Evolutionary conservation across 2,113 vertebrate species (phyloP).

Genomic region (Dasyornis broadbenti): DNA sequence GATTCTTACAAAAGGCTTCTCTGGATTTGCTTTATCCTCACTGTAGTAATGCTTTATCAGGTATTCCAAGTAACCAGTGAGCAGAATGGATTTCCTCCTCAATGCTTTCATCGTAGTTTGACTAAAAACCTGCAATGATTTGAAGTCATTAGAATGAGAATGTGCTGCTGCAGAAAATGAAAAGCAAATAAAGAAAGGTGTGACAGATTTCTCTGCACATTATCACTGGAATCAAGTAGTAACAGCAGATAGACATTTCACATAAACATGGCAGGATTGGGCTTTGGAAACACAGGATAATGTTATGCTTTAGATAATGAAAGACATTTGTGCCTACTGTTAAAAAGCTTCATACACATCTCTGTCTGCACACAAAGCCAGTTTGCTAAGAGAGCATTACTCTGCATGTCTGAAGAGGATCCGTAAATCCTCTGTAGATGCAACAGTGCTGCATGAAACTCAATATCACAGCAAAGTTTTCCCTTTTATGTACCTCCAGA

Average conservation of each 20-base stretch:
- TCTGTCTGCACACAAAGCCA: background rate
- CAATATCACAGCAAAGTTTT: background rate
- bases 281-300: background rate
- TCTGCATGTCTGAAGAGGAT: background rate
- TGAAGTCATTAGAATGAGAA: background rate
- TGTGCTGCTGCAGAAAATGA: background rate
- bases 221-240: background rate
- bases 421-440: background rate
- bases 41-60: conserved; percentile 77
- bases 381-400: background rate
- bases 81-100: conserved; percentile 87
- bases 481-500: background rate
- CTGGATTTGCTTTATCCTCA: conserved; percentile 56
- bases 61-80: conserved; percentile 92
- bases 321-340: background rate
- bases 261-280: background rate
- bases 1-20: conserved; percentile 74
- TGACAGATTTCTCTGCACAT: background rate
- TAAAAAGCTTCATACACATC: background rate
- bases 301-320: background rate
- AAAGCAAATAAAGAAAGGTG: background rate
- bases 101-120: conserved; percentile 82
- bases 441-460: background rate
- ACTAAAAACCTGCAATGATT: conserved; percentile 78
- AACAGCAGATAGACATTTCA: background rate